A percentile compares a stretch with the other conserved stretches of the same genome.
These are phyloP conservation scores for Hippasteria phrygiana DNA, from an alignment of 53 echinoderm and acorn worm species.

Conservation along the genomic window DNA sequence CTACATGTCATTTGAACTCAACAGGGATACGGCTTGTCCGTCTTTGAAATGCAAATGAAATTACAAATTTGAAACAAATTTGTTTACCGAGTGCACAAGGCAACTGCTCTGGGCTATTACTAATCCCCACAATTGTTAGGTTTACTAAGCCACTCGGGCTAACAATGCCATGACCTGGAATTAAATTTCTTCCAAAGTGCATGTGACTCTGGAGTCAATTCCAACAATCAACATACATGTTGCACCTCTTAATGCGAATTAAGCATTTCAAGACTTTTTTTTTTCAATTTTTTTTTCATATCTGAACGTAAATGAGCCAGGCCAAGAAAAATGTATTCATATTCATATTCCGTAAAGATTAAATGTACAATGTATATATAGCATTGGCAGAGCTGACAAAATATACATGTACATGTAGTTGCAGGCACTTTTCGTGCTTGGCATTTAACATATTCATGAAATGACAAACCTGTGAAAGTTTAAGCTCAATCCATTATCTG, in stretches of 20 bases:
- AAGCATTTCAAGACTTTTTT: no score
- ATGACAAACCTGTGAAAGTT: no score
- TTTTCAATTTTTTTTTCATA: no score
- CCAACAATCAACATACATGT: neutral
- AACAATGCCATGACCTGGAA: neutral
- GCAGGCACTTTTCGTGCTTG: neutral
- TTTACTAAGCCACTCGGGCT: neutral
- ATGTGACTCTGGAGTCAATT: slow-evolving; percentile 11
- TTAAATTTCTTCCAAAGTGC: slow-evolving; percentile 36
- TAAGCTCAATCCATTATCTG: no score
- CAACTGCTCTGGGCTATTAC: neutral
- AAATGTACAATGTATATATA: neutral
- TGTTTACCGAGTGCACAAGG: slow-evolving; percentile 14
- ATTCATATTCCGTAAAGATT: no score
- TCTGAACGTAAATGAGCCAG: no score
- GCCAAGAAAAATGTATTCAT: no score
- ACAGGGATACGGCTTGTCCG: neutral
- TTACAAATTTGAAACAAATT: slow-evolving; percentile 39
- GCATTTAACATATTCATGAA: neutral
- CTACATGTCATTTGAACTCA: neutral
- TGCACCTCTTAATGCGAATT: neutral
- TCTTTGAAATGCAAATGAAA: slow-evolving; percentile 1
- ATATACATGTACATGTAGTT: neutral
- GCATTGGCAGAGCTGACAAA: neutral
- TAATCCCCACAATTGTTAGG: neutral